phyloP scores from a whole-genome alignment of 2,113 vertebrate genomes.

The Addax nasomaculatus region DNA sequence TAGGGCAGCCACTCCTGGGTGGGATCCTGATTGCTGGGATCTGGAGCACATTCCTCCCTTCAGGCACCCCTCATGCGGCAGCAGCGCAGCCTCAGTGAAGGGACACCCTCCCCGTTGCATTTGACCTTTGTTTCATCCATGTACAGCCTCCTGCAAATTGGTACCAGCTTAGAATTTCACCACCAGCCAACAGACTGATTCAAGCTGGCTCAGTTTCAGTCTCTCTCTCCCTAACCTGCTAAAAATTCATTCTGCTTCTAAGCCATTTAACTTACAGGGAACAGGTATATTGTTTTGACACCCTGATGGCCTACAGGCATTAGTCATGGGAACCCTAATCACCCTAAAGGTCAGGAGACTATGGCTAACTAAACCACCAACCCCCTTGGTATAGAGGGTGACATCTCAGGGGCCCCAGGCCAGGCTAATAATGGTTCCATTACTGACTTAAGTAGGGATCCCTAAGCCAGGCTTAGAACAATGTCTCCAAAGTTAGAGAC shows the following conservation, averaged over 20 bases:
- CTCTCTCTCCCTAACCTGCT: background rate
- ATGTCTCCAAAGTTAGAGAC: background rate
- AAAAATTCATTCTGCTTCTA: slow-evolving; percentile 5
- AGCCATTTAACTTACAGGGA: background rate
- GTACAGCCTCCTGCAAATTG: background rate
- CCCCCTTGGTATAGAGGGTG: background rate
- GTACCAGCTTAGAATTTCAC: background rate
- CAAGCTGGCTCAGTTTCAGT: background rate
- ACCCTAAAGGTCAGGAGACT: background rate
- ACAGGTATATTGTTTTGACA: background rate
- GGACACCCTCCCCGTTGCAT: background rate
- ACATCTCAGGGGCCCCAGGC: background rate
- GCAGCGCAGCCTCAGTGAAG: background rate
- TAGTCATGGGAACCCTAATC: background rate
- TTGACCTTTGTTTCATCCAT: background rate
- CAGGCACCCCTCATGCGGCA: background rate
- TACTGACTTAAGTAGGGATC: background rate
- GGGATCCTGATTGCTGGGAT: background rate
- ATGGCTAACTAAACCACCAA: background rate
- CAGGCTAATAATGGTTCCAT: background rate
- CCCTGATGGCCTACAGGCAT: background rate
- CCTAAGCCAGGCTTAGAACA: background rate
- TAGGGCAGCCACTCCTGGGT: background rate
- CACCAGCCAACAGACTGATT: background rate
- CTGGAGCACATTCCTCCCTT: background rate